phyloP scores from a whole-genome alignment of 2,888 invertebrate genomes.

The Didymodactylos carnosus region DNA sequence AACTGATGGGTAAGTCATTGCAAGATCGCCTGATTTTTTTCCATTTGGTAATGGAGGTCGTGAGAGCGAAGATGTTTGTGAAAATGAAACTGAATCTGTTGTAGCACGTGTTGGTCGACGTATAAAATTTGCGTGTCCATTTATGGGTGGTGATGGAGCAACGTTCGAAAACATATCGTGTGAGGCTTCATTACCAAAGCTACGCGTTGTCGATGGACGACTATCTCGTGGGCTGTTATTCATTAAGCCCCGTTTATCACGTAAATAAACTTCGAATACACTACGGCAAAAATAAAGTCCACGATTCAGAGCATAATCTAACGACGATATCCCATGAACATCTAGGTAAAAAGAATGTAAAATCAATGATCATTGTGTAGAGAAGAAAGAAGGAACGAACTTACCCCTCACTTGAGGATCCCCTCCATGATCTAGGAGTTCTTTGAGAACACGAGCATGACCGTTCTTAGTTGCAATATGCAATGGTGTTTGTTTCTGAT shows the following conservation, averaged over 20 bases:
- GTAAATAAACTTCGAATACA: conserved; percentile 8
- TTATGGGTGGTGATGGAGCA: background rate
- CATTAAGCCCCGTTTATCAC: too few species aligned
- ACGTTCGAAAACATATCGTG: background rate
- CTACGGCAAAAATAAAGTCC: conserved; percentile 8
- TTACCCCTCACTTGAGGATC: background rate
- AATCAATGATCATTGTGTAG: background rate
- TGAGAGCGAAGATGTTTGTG: background rate
- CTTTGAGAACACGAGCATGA: conserved; percentile 33
- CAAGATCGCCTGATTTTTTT: too few species aligned
- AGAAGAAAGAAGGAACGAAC: too few species aligned
- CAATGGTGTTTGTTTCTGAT: conserved; percentile 26
- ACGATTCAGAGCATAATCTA: conserved; percentile 13
- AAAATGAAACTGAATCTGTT: background rate
- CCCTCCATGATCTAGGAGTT: conserved; percentile 22
- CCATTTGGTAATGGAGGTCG: background rate
- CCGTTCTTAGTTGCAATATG: conserved; percentile 31
- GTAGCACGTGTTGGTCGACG: background rate
- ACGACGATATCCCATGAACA: conserved; percentile 4
- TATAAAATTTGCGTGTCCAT: background rate
- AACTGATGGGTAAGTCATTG: too few species aligned
- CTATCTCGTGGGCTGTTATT: background rate
- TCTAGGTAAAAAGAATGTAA: background rate
- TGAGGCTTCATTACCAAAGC: background rate
- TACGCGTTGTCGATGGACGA: background rate